Base-by-base conservation (phyloP, 2,797 vertebrate species). In the Tapirus indicus region DNA sequence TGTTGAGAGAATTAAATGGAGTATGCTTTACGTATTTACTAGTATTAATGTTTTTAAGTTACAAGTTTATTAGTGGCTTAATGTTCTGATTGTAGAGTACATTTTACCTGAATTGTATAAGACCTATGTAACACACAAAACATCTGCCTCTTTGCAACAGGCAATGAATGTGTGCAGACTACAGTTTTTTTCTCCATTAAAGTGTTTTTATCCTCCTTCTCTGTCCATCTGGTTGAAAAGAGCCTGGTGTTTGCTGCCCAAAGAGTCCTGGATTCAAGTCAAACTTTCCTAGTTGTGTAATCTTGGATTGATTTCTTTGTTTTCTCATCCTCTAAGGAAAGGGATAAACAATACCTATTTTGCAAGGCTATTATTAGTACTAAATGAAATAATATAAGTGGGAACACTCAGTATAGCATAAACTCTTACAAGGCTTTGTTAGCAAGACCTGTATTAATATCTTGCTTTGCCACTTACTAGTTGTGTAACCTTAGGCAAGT, bases 181-280 rank as follows among this genome's bases (percentile, higher is more conserved):
- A 56, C 49, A n/a, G 8, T 82, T 83, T 52, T 93, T 85, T 78
- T 69, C 44, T 90, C 41, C n/a, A 72, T 62, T 75, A 90, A 79
- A 90, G 52, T n/a, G 18, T 88, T 83, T 94, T 94, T 69, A 54
- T 92, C 47, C 94, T 92, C 35, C 13, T 47, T 92, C 29, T 56
- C 18, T 75, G 8, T 71, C 13, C 1, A 35, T 52, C 27, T 74
- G 2, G 12, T 96, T 60, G 68, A 88, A 88, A 92, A 80, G 41
- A 90, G 38, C 60, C 35, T 80, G 10, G 1, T 54, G 41, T 85
- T 92, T 93, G 23, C 44, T 93, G 13, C 7, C n/a, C 29, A 47
- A 10, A 78, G 47, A 78, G 32, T 90, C 66, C 66, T 74, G 32
- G 10, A 66, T 80, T 80, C 16, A 86, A 58, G 66, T 80, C n/a